These are phyloP conservation scores for Gymnogyps californianus DNA, from an alignment of 2,113 vertebrate species.

Conservation along the genomic window DNA sequence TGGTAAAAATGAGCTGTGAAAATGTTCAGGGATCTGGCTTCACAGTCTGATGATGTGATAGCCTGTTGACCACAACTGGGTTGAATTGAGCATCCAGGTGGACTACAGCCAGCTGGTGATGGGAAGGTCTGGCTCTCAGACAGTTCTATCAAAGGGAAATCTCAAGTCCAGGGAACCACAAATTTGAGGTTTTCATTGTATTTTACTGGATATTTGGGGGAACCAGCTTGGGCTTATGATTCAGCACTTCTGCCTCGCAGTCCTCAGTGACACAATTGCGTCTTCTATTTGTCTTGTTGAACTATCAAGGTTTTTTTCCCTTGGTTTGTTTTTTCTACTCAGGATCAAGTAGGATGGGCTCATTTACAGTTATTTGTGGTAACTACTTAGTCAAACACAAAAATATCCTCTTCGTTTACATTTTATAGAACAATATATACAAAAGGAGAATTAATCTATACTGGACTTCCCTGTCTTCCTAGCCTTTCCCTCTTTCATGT, in stretches of 20 bases:
- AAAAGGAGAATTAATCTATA: neutral
- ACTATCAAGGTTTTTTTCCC: neutral
- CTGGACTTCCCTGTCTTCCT: neutral
- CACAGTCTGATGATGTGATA: neutral
- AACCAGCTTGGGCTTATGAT: neutral
- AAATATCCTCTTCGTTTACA: neutral
- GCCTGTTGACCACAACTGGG: neutral
- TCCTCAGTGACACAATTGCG: neutral
- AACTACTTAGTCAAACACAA: neutral
- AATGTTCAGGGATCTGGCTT: neutral
- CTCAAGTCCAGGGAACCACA: neutral
- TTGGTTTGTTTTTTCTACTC: neutral
- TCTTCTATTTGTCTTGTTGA: neutral
- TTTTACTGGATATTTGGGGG: neutral
- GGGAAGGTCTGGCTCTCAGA: neutral
- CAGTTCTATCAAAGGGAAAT: neutral
- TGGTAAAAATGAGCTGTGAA: neutral
- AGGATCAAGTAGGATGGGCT: neutral
- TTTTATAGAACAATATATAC: neutral
- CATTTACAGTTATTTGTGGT: neutral
- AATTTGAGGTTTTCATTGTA: neutral
- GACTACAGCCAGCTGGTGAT: neutral
- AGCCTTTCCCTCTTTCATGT: neutral
- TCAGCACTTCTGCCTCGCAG: neutral
- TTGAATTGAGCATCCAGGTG: neutral